Percentiles rank a stretch among this genome's conserved stretches.
These are phyloP conservation scores for Astyanax mexicanus DNA, from an alignment of 2,797 vertebrate species.

Conservation along the genomic window DNA sequence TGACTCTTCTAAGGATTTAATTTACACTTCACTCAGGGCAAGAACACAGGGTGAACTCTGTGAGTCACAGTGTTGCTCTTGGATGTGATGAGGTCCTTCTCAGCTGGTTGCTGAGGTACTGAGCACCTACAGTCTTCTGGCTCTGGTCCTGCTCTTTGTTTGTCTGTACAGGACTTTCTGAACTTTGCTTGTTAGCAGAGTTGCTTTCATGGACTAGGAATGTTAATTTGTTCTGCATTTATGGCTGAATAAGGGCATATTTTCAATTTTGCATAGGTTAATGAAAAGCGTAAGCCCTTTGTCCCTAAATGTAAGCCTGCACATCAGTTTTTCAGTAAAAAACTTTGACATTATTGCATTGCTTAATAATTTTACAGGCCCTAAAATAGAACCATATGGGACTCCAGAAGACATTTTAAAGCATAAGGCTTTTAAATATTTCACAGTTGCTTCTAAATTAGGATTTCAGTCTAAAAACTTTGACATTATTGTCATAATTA, in stretches of 20 bases:
- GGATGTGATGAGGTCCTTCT: conserved; percentile 40
- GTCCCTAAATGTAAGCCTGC: too few relatives aligned
- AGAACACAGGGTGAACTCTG: conserved; percentile 30
- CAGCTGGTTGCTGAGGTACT: conserved; percentile 17
- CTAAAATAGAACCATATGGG: too few relatives aligned
- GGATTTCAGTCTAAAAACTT: too few relatives aligned
- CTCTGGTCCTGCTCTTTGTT: conserved; percentile 33
- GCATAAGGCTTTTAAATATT: too few relatives aligned
- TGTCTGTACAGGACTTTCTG: conserved; percentile 34
- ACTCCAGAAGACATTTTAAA: too few relatives aligned
- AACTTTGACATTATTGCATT: too few relatives aligned
- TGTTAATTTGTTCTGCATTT: conserved; percentile 27
- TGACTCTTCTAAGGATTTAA: conserved; percentile 48
- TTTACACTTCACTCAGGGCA: conserved; percentile 51
- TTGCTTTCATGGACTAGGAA: conserved; percentile 29
- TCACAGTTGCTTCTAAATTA: too few relatives aligned
- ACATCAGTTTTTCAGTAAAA: too few relatives aligned
- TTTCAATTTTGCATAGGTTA: conserved; percentile 19
- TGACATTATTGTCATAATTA: too few relatives aligned
- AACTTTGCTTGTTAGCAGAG: conserved; percentile 34
- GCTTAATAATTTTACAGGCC: too few relatives aligned
- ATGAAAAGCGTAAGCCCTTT: too few relatives aligned
- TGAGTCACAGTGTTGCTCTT: conserved; percentile 58
- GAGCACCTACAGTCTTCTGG: conserved; percentile 42
- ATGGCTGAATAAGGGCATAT: conserved; percentile 31